A percentile compares a stretch with the other conserved stretches of the same genome.
These are phyloP conservation scores for Pangasius sanitwongsei DNA, from an alignment of 2,797 vertebrate species.

Conservation along the genomic window DNA sequence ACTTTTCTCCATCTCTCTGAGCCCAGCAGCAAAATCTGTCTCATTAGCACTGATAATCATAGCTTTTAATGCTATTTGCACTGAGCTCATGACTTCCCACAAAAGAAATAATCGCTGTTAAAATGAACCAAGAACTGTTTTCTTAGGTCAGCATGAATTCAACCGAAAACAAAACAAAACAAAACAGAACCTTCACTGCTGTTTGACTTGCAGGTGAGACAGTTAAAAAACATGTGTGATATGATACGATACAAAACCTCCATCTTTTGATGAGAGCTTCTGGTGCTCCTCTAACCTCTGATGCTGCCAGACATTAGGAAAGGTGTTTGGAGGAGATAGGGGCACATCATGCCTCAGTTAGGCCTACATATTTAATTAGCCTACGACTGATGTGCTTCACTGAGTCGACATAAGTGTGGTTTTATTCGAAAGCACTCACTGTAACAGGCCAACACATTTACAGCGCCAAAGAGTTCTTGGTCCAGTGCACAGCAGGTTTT, in stretches of 20 bases:
- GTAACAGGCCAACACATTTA: conserved; percentile 41
- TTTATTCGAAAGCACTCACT: conserved; percentile 52
- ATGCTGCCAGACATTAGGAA: conserved; percentile 72
- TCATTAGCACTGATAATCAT: conserved; percentile 53
- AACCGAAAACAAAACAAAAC: not conserved
- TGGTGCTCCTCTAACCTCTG: conserved; percentile 58
- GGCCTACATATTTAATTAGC: conserved; percentile 56
- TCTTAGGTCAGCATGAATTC: conserved; percentile 3
- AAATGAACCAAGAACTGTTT: conserved; percentile 29
- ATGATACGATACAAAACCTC: conserved; percentile 29
- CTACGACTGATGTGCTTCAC: conserved; percentile 57
- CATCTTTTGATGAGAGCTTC: conserved; percentile 34
- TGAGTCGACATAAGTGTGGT: conserved; percentile 55
- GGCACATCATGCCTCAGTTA: conserved; percentile 49
- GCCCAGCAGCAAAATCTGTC: conserved; percentile 66
- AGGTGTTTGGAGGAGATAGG: conserved; percentile 77
- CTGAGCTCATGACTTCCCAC: conserved; percentile 40
- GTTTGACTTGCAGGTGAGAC: not conserved
- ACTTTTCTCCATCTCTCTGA: conserved; percentile 62
- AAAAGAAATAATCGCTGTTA: conserved; percentile 29
- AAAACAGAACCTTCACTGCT: not conserved
- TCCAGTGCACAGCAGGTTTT: conserved; percentile 30
- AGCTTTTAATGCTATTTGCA: conserved; percentile 53
- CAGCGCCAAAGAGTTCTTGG: conserved; percentile 40
- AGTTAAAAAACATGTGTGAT: conserved; percentile 37